A percentile compares a stretch with the other conserved stretches of the same genome.
Evolutionary conservation across 2,797 vertebrate genomes (phyloP).

Genomic region (Limnodromus scolopaceus): DNA sequence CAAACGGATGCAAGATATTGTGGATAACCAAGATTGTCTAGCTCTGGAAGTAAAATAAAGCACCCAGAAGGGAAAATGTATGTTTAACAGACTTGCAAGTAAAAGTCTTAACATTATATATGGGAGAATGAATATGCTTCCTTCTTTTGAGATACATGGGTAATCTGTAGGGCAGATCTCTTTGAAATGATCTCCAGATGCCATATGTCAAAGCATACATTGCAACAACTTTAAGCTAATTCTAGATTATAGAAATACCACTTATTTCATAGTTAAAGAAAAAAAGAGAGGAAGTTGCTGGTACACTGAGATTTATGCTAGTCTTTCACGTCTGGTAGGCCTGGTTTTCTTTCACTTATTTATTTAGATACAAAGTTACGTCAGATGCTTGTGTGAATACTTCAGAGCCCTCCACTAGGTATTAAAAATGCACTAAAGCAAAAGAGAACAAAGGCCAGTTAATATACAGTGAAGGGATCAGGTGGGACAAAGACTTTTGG

Average conservation of each 20-base stretch:
- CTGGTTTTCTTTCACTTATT: neutral
- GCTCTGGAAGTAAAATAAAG: neutral
- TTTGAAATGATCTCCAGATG: neutral
- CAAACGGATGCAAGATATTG: neutral
- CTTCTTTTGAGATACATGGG: neutral
- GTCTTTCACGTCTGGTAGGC: neutral
- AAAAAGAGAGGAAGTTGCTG: neutral
- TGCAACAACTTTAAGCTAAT: neutral
- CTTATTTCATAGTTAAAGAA: neutral
- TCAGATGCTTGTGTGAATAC: neutral
- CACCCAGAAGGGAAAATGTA: neutral
- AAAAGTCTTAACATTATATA: neutral
- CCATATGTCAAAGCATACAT: neutral
- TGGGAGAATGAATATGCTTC: neutral
- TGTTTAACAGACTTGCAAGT: neutral
- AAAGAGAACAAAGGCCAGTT: neutral
- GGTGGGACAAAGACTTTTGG: neutral
- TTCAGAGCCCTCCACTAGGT: neutral
- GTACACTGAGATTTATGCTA: neutral
- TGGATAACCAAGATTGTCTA: neutral
- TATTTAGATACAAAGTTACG: neutral
- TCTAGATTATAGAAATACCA: neutral
- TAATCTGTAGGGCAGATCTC: neutral
- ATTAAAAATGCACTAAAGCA: neutral
- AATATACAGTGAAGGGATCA: accelerated